Evolutionary conservation across 2,797 vertebrate genomes (phyloP).

Genomic region (Tolypeutes matacus): DNA sequence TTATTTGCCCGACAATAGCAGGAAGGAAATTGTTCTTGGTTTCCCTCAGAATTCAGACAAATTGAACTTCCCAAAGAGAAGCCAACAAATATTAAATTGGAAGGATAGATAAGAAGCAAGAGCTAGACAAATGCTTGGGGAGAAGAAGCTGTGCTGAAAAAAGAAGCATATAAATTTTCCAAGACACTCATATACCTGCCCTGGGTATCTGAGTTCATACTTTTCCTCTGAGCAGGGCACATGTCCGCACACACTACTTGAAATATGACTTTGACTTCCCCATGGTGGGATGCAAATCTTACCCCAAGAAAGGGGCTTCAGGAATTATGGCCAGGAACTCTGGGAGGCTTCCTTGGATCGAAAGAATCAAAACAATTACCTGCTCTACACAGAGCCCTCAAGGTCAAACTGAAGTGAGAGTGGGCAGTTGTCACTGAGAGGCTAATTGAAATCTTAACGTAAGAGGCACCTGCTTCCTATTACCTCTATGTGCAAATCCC

Average conservation of each 20-base stretch:
- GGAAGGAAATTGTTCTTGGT: background rate
- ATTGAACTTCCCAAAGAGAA: background rate
- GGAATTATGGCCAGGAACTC: background rate
- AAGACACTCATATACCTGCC: background rate
- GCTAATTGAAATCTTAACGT: background rate
- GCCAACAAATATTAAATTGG: background rate
- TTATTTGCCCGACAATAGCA: constrained; percentile 3
- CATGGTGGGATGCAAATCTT: background rate
- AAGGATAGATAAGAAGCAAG: background rate
- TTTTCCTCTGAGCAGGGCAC: background rate
- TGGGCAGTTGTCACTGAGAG: background rate
- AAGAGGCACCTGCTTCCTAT: background rate
- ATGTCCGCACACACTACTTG: background rate
- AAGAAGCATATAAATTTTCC: background rate
- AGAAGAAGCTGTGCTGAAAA: background rate
- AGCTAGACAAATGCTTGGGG: background rate
- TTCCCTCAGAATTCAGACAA: constrained; percentile 43
- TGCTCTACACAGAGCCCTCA: background rate
- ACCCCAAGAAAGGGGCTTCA: background rate
- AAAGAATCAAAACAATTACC: background rate
- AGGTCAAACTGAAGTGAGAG: background rate
- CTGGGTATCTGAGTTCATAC: background rate
- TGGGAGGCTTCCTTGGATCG: background rate
- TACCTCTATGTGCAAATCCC: background rate
- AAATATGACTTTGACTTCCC: background rate